Evolutionary conservation across 2,888 invertebrate genomes (phyloP), one percentile per base, ranked within the genome.

Genomic region (Pandemis heparana): DNA sequence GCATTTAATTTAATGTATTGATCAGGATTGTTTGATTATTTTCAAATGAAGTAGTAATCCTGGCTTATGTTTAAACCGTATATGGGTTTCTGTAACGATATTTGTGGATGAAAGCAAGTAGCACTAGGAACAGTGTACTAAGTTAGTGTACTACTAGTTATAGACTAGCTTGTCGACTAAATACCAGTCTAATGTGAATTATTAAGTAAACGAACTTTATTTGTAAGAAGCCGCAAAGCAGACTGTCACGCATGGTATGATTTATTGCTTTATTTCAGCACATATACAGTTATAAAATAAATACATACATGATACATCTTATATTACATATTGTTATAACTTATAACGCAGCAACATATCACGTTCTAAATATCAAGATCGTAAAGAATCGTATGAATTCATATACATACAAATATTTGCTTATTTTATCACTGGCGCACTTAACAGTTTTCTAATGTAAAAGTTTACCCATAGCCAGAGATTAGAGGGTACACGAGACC

Each of bases 1-100:
- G 65, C 76, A 23, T 56, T 56, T 72, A 69, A 77, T 23, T 53
- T 23, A 12, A 12, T 43, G 12, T 56, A 56, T 23, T 23, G 23
- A 56, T 12, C 23, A 23, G 56, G 56, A n/a, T 12, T 5, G 23
- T 9, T 5, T 23, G 56, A 56, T 23, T 10, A 23, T 56, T 56
- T 56, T 6, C 23, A 23, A 56, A 23, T 10, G 7, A 56, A 23
- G 56, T 16, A 18, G 6, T 48, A n/a, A n/a, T 48, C 7, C n/a
- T n/a, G 4, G 48, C 23, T 32, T 1, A 23, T 32, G 23, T 32
- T 32, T 7, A 7, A 48, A 56, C 56, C 5, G 5, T 12, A 5
- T 18, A 53, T 53, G 18, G 12, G 5, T 56, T 23, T 56, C 23
- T 56, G n/a, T 56, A 48, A 56, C 12, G 12, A 46, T 56, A 3